Conservation (phyloP, 1,140 invertebrate genomes). For the Drosophila repletoides region DNA sequence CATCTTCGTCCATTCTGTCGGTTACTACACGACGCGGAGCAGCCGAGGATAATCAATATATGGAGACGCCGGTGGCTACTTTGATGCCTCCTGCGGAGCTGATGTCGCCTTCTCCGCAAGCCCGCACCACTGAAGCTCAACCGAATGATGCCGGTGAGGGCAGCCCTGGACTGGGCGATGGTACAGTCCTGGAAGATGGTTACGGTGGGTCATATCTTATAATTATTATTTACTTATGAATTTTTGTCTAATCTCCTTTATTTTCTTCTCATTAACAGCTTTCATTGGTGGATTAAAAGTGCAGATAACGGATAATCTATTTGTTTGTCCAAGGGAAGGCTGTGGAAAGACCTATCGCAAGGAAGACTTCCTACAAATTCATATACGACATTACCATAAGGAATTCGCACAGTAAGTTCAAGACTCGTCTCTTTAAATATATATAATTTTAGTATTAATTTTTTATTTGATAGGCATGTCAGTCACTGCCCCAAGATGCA, state of each 20-base stretch:
- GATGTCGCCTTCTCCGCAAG: constrained; percentile 64
- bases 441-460: background rate
- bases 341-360: constrained; percentile 95
- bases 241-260: background rate
- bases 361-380: constrained; percentile 93
- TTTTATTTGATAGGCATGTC: constrained; percentile 83
- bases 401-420: constrained; percentile 86
- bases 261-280: constrained; percentile 83
- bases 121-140: constrained; percentile 13
- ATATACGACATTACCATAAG: constrained; percentile 95
- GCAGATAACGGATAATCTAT: constrained; percentile 87
- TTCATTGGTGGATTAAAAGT: constrained; percentile 87
- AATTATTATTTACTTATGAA: background rate
- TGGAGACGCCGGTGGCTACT: constrained; percentile 71
- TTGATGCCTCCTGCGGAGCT: constrained; percentile 70
- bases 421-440: background rate
- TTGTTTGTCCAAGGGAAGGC: constrained; percentile 90
- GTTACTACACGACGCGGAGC: constrained; percentile 16
- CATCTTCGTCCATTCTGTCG: constrained; percentile 24
- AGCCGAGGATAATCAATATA: constrained; percentile 58
- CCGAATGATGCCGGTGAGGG: constrained; percentile 5
- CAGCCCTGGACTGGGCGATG: background rate
- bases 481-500: constrained; percentile 92
- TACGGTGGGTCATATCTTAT: constrained; percentile 28
- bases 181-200: constrained; percentile 35